A percentile compares a stretch with the other conserved stretches of the same genome.
These are phyloP conservation scores for Mormyrus iriodes DNA, from an alignment of 2,113 vertebrate species.

Conservation along the genomic window DNA sequence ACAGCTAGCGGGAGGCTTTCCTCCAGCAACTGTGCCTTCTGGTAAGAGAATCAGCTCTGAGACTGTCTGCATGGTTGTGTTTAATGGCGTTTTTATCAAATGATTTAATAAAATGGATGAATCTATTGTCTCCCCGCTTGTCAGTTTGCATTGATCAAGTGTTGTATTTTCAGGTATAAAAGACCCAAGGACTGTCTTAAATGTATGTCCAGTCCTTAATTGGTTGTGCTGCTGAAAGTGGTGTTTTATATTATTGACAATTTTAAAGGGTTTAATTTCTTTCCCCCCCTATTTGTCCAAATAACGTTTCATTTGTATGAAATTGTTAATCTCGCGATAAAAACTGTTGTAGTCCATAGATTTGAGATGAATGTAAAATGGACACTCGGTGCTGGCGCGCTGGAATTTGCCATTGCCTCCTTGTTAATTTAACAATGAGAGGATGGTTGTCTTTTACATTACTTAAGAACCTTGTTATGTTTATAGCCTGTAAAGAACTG, in stretches of 20 bases:
- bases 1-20: background rate
- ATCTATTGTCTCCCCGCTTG: conserved; percentile 22
- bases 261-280: background rate
- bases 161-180: conserved; percentile 17
- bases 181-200: background rate
- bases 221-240: background rate
- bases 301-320: background rate
- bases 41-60: conserved; percentile 21
- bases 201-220: background rate
- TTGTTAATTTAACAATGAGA: conserved; percentile 17
- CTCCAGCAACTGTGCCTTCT: conserved; percentile 18
- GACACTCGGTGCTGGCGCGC: background rate
- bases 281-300: background rate
- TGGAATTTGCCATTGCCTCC: background rate
- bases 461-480: background rate
- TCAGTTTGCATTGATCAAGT: conserved; percentile 11
- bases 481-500: background rate
- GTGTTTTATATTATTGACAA: background rate
- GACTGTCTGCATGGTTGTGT: conserved; percentile 26
- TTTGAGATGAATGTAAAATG: background rate
- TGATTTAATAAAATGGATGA: conserved; percentile 19
- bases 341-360: background rate
- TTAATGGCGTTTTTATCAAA: conserved; percentile 26
- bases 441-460: conserved; percentile 4
- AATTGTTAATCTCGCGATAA: background rate